These are phyloP conservation scores for Dichetophora obliterata DNA, from an alignment of 2,888 invertebrate species.

Conservation along the genomic window DNA sequence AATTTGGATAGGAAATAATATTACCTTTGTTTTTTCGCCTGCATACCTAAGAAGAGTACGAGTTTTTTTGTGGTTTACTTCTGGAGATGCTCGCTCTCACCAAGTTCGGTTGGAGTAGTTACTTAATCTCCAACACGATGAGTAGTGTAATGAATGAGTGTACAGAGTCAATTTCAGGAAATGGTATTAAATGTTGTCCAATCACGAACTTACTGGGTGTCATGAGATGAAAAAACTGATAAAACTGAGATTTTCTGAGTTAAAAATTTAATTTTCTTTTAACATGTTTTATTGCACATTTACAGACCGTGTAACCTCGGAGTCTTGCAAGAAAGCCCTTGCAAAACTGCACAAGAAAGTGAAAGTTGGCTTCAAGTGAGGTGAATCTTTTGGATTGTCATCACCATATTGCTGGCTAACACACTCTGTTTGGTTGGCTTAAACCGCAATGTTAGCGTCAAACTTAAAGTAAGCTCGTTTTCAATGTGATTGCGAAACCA, in stretches of 20 bases:
- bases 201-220: not conserved
- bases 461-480: not conserved
- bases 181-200: not conserved
- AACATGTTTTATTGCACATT: not conserved
- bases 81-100: not conserved
- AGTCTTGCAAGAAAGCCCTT: not conserved
- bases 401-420: not conserved
- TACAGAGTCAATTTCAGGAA: slow-evolving; percentile 5
- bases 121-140: not conserved
- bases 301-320: not conserved
- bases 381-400: slow-evolving; percentile 15
- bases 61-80: not conserved
- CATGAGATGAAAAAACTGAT: not conserved
- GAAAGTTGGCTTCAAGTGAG: slow-evolving; percentile 1
- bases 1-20: not conserved
- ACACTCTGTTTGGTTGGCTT: not conserved
- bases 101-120: not conserved
- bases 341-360: slow-evolving; percentile 10
- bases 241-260: not conserved
- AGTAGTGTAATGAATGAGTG: not conserved
- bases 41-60: not conserved
- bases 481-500: not conserved
- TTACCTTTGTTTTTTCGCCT: not conserved
- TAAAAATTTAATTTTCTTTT: not conserved
- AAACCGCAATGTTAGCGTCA: not conserved